A percentile compares a stretch with the other conserved stretches of the same genome.
These are phyloP conservation scores for Drosophila paracracens DNA, from an alignment of 2,888 invertebrate species.

Conservation along the genomic window DNA sequence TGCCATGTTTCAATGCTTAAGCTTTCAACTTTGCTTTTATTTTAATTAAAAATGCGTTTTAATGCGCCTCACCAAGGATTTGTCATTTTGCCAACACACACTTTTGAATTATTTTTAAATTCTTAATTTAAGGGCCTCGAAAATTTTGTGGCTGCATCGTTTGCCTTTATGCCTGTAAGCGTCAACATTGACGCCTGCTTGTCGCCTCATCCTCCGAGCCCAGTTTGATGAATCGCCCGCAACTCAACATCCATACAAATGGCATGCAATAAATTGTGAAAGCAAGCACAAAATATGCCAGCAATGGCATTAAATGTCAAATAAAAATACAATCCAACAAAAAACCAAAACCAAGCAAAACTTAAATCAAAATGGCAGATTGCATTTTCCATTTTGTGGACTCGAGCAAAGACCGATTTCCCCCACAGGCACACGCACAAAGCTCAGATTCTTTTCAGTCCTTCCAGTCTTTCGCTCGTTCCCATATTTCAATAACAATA, in stretches of 20 bases:
- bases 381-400: slow-evolving; percentile 18
- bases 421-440: background rate
- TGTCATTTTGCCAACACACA: slow-evolving; percentile 26
- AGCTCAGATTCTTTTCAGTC: background rate
- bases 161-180: slow-evolving; percentile 18
- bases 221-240: slow-evolving; percentile 1
- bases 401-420: background rate
- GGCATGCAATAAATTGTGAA: slow-evolving; percentile 70
- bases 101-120: slow-evolving; percentile 15
- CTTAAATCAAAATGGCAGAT: slow-evolving; percentile 59
- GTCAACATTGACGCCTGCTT: slow-evolving; percentile 36
- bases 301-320: slow-evolving; percentile 78
- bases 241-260: slow-evolving; percentile 13
- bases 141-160: background rate
- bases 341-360: slow-evolving; percentile 18
- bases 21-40: slow-evolving; percentile 74
- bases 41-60: slow-evolving; percentile 78
- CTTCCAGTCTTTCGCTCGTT: background rate
- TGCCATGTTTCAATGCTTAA: slow-evolving; percentile 56
- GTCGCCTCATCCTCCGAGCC: background rate
- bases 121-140: slow-evolving; percentile 29
- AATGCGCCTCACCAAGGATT: slow-evolving; percentile 68
- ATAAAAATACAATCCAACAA: slow-evolving; percentile 74
- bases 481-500: slow-evolving; percentile 26
- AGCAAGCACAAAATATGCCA: slow-evolving; percentile 66